phyloP scores from a whole-genome alignment of 2,888 invertebrate species.

The Acanthosoma haemorrhoidale region DNA sequence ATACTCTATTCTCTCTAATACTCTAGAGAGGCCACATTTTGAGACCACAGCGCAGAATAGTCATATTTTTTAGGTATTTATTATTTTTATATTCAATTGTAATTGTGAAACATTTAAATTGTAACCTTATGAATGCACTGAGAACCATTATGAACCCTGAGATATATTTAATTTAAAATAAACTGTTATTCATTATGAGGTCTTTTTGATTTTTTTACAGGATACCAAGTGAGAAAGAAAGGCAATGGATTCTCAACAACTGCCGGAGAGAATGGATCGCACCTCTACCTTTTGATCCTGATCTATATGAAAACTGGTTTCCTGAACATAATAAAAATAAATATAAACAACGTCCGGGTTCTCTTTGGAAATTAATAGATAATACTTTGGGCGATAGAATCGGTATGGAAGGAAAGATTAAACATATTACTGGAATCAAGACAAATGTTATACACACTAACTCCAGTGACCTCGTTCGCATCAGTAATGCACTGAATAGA shows the following conservation, averaged over 20 bases:
- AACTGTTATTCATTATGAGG: no score
- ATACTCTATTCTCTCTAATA: no score
- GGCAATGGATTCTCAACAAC: constrained; percentile 59
- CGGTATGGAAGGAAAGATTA: neutral
- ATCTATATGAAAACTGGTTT: constrained; percentile 53
- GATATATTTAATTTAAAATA: no score
- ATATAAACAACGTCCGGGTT: neutral
- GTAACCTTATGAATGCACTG: no score
- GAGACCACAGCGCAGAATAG: no score
- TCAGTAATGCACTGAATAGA: neutral
- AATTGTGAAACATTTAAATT: no score
- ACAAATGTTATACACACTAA: neutral
- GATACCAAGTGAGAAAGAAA: constrained; percentile 52
- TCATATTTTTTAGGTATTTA: no score
- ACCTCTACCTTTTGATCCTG: constrained; percentile 52
- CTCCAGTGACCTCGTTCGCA: neutral
- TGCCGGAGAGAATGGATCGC: constrained; percentile 58
- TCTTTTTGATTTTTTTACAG: constrained; percentile 43
- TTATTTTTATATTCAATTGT: no score
- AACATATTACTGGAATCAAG: neutral
- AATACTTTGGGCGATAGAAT: neutral
- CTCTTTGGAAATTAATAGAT: neutral
- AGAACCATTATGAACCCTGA: no score
- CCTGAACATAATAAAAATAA: constrained; percentile 13
- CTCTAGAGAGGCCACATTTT: no score